These are phyloP conservation scores for Brachypteracias leptosomus DNA, from an alignment of 2,113 vertebrate genomes.

Conservation along the genomic window DNA sequence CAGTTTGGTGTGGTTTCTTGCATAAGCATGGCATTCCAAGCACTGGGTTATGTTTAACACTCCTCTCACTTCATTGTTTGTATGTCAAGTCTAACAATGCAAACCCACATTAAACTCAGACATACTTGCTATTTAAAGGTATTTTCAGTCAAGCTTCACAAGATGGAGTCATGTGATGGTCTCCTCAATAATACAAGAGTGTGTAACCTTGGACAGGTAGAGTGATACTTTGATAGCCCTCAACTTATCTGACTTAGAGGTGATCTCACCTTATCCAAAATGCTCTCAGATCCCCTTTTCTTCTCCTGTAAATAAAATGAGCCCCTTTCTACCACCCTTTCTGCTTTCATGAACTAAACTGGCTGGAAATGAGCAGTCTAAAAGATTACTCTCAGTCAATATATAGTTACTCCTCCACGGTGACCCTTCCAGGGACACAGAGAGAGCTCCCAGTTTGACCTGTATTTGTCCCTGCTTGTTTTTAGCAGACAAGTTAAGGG, in stretches of 20 bases:
- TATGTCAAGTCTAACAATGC: constrained; percentile 26
- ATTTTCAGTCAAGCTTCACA: neutral
- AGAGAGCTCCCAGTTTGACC: too few relatives aligned
- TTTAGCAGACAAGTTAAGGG: neutral
- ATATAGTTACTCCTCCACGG: neutral
- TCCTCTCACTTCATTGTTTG: constrained; percentile 22
- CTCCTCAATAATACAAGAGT: neutral
- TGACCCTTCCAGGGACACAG: too few relatives aligned
- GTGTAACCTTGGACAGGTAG: neutral
- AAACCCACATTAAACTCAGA: constrained; percentile 14
- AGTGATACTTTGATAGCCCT: neutral
- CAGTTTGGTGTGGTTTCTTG: constrained; percentile 32
- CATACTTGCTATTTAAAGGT: constrained; percentile 32
- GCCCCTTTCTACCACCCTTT: neutral
- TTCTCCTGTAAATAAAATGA: neutral
- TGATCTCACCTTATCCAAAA: neutral
- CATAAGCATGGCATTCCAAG: constrained; percentile 13
- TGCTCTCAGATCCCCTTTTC: neutral
- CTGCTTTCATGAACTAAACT: neutral
- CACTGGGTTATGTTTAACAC: constrained; percentile 41
- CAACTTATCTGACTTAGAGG: neutral
- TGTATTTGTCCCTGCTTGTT: too few relatives aligned
- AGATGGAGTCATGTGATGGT: neutral
- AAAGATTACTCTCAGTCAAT: neutral
- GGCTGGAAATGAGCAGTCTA: neutral